Percentiles rank a stretch among this genome's conserved stretches.
phyloP scores from a whole-genome alignment of 1,140 invertebrate species.

The Telenomus remus region DNA sequence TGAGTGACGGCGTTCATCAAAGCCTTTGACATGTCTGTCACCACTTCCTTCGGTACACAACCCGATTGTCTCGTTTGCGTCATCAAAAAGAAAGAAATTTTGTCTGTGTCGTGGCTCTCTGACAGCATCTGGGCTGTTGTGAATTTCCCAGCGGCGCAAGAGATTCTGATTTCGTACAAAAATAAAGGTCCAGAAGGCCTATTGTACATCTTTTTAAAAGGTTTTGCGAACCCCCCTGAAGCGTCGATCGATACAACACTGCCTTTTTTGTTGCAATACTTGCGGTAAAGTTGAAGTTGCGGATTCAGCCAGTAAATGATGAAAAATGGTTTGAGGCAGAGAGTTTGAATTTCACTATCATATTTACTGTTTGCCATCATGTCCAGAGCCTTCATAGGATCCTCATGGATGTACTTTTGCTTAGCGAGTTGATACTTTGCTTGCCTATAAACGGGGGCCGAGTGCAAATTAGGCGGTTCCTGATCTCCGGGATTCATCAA shows the following conservation, averaged over 20 bases:
- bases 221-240: not conserved
- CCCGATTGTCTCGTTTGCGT: slow-evolving; percentile 27
- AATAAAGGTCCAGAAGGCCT: not conserved
- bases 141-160: slow-evolving; percentile 1
- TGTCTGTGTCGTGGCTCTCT: slow-evolving; percentile 31
- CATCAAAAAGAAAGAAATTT: slow-evolving; percentile 24
- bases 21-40: slow-evolving; percentile 24
- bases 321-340: not conserved
- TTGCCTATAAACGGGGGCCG: not conserved
- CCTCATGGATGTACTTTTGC: not conserved
- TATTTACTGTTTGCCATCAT: not conserved
- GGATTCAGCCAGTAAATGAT: slow-evolving; percentile 6
- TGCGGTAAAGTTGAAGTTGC: not conserved
- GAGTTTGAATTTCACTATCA: not conserved
- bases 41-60: slow-evolving; percentile 22
- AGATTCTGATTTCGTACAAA: slow-evolving; percentile 3
- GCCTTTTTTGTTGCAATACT: not conserved
- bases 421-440: not conserved
- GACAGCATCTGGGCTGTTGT: slow-evolving; percentile 34
- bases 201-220: not conserved
- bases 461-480: not conserved
- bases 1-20: slow-evolving; percentile 20
- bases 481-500: not conserved
- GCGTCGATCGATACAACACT: not conserved
- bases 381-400: slow-evolving; percentile 4